These are phyloP conservation scores for Drosophila teissieri DNA, from an alignment of 1,140 invertebrate genomes.

Conservation along the genomic window DNA sequence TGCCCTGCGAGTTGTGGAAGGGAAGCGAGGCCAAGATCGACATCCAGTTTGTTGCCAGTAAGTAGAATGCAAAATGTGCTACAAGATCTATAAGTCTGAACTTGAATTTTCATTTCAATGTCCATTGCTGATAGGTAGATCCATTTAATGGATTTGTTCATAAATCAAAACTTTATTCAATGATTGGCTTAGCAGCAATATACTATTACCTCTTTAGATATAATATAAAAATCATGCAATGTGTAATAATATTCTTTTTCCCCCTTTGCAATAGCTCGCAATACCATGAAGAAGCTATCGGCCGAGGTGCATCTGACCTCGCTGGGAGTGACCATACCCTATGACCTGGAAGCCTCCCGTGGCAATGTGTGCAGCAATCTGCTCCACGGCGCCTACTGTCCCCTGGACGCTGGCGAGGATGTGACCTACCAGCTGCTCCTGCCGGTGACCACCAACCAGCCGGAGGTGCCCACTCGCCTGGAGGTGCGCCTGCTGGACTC, in stretches of 20 bases:
- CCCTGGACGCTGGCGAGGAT: slow-evolving; percentile 73
- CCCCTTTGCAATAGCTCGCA: slow-evolving; percentile 44
- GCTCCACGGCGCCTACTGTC: slow-evolving; percentile 71
- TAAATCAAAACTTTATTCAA: too few relatives aligned
- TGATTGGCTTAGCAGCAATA: too few relatives aligned
- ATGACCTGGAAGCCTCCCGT: slow-evolving; percentile 42
- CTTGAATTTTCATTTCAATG: too few relatives aligned
- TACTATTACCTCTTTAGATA: too few relatives aligned
- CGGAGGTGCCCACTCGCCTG: slow-evolving; percentile 65
- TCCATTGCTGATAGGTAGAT: too few relatives aligned
- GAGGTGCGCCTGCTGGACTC: slow-evolving; percentile 62
- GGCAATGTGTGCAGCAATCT: slow-evolving; percentile 72
- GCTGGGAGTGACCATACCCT: slow-evolving; percentile 68
- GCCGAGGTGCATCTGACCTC: slow-evolving; percentile 66
- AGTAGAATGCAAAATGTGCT: slow-evolving; percentile 18
- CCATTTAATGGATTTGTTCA: too few relatives aligned
- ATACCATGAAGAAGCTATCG: slow-evolving; percentile 47
- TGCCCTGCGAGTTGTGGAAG: slow-evolving; percentile 69
- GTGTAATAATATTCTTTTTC: too few relatives aligned
- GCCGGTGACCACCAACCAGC: slow-evolving; percentile 50
- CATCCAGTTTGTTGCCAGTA: slow-evolving; percentile 78
- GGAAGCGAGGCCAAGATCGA: slow-evolving; percentile 55
- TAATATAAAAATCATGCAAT: too few relatives aligned
- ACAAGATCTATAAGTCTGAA: not conserved
- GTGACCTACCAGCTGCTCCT: slow-evolving; percentile 69